Evolutionary conservation across 2,113 vertebrate species (phyloP).

Genomic region (Acinonyx jubatus): DNA sequence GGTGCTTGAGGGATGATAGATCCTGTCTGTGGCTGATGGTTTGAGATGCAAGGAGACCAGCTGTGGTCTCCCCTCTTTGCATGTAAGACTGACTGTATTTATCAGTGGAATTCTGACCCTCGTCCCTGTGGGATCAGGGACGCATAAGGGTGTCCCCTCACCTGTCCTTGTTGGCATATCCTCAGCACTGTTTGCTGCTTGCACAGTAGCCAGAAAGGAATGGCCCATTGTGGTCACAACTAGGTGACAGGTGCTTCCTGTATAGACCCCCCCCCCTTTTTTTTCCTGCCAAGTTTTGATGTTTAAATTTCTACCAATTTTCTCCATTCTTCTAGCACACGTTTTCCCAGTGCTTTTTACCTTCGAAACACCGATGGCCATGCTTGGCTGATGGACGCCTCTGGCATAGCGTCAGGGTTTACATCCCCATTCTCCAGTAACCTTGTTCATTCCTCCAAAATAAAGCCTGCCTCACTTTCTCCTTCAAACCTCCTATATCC

Average conservation of each 20-base stretch:
- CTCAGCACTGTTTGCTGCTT: background rate
- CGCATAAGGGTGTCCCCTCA: fast-evolving
- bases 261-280: background rate
- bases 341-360: background rate
- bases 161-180: fast-evolving
- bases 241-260: background rate
- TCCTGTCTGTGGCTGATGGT: fast-evolving
- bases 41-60: background rate
- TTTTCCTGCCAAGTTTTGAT: background rate
- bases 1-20: background rate
- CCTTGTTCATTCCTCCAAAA: background rate
- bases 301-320: background rate
- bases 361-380: too few species aligned
- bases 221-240: too few species aligned
- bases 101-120: background rate
- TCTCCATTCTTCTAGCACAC: background rate
- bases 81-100: background rate
- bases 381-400: background rate
- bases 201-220: background rate
- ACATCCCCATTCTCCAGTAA: background rate
- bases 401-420: fast-evolving
- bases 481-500: background rate
- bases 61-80: background rate
- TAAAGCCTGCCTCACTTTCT: background rate
- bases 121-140: background rate